These are phyloP conservation scores for Xylophagus ater DNA, from an alignment of 2,888 invertebrate species.

Conservation along the genomic window DNA sequence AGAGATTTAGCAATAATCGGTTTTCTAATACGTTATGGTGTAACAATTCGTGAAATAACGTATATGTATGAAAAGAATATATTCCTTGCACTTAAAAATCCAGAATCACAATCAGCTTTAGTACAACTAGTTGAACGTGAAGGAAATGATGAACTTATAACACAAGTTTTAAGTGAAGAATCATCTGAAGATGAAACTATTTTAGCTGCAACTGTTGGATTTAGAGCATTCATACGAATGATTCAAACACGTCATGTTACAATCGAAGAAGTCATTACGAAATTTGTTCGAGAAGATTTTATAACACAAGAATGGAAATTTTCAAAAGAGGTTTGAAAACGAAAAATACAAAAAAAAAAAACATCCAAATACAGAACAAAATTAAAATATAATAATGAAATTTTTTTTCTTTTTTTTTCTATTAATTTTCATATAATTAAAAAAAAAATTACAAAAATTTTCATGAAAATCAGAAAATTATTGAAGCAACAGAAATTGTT, in stretches of 20 bases:
- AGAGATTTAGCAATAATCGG: constrained; percentile 75
- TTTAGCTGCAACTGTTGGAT: constrained; percentile 69
- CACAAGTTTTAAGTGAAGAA: constrained; percentile 71
- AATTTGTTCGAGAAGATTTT: constrained; percentile 76
- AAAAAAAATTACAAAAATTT: constrained; percentile 15
- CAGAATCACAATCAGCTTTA: constrained; percentile 73
- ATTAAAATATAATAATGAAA: neutral
- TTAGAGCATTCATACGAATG: constrained; percentile 77
- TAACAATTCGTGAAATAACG: constrained; percentile 64
- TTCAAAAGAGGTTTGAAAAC: constrained; percentile 38
- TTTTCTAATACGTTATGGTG: constrained; percentile 62
- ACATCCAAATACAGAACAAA: neutral
- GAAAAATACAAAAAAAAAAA: neutral
- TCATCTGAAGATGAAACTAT: constrained; percentile 64
- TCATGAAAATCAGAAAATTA: constrained; percentile 29
- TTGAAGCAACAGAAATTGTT: constrained; percentile 36
- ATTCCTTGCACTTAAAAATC: constrained; percentile 67
- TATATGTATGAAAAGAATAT: constrained; percentile 65
- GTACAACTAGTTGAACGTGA: constrained; percentile 75
- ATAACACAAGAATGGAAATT: constrained; percentile 68
- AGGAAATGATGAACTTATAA: constrained; percentile 69
- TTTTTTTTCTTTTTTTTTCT: neutral
- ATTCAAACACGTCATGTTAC: constrained; percentile 67
- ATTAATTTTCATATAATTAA: constrained; percentile 5
- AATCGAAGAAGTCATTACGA: constrained; percentile 73